These are phyloP conservation scores for Paelopatides confundens DNA, from an alignment of 53 echinoderm and acorn worm species.

Conservation along the genomic window DNA sequence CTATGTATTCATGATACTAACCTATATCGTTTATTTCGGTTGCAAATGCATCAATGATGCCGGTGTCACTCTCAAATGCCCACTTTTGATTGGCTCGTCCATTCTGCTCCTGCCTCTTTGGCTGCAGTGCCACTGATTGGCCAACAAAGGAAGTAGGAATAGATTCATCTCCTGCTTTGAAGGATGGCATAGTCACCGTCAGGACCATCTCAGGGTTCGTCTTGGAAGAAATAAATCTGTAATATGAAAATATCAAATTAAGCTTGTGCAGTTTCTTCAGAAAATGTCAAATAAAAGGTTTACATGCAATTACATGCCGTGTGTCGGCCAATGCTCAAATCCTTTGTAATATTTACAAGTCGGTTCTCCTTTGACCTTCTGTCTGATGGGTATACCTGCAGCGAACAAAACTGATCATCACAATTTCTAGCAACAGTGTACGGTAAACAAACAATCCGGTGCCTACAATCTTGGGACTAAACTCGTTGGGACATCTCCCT, in stretches of 20 bases:
- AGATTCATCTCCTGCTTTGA: constrained; percentile 71
- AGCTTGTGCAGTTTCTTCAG: too few relatives aligned
- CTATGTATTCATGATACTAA: constrained; percentile 29
- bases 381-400: too few relatives aligned
- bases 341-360: too few relatives aligned
- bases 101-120: constrained; percentile 58
- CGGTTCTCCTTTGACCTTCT: too few relatives aligned
- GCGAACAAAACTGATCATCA: too few relatives aligned
- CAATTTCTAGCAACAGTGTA: too few relatives aligned
- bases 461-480: too few relatives aligned
- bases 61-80: constrained; percentile 85
- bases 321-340: too few relatives aligned
- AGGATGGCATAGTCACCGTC: constrained; percentile 76
- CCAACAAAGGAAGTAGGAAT: constrained; percentile 51
- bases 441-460: too few relatives aligned
- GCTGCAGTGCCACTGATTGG: constrained; percentile 75
- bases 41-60: constrained; percentile 90
- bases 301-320: too few relatives aligned
- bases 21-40: constrained; percentile 81
- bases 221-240: constrained; percentile 78
- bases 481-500: too few relatives aligned
- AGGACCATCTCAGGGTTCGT: constrained; percentile 79
- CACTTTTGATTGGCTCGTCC: constrained; percentile 95
- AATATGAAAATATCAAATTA: background rate
- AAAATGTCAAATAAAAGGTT: too few relatives aligned